These are phyloP conservation scores for Lepus townsendii DNA, from an alignment of 2,797 vertebrate species.

Conservation along the genomic window DNA sequence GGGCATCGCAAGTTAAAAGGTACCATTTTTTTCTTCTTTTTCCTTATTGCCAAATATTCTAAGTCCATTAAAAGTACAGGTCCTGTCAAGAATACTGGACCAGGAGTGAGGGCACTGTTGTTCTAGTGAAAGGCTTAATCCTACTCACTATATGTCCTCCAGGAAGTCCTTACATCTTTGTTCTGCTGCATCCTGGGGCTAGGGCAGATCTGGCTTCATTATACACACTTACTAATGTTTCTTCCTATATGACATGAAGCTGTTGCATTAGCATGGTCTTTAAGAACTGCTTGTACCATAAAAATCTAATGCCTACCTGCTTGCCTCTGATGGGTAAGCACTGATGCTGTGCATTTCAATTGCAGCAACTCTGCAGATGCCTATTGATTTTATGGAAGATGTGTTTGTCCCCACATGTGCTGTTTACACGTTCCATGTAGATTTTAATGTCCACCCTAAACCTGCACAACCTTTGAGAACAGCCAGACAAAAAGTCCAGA, in stretches of 20 bases:
- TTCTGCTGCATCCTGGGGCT: not conserved
- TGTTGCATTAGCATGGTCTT: not conserved
- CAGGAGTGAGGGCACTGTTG: not conserved
- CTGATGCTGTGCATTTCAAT: constrained; percentile 43
- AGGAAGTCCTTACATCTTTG: constrained; percentile 37
- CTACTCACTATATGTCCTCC: not conserved
- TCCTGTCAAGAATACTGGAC: not conserved
- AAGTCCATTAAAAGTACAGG: constrained; percentile 35
- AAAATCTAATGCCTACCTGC: constrained; percentile 54
- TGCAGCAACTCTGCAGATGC: not conserved
- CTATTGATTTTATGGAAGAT: constrained; percentile 38
- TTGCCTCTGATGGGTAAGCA: constrained; percentile 39
- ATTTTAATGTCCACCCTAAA: constrained; percentile 71
- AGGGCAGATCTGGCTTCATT: not conserved
- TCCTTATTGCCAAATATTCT: constrained; percentile 54
- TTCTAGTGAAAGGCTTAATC: not conserved
- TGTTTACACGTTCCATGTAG: constrained; percentile 46
- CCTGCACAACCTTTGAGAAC: constrained; percentile 68
- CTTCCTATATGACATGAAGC: constrained; percentile 48
- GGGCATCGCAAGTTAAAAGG: constrained; percentile 46
- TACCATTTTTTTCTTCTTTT: not conserved
- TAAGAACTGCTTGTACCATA: constrained; percentile 21
- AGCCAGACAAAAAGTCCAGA: constrained; percentile 76
- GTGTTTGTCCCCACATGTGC: constrained; percentile 23
- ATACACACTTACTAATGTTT: constrained; percentile 58